phyloP scores from a whole-genome alignment of 1,140 invertebrate species.

The Drosophila eugracilis region DNA sequence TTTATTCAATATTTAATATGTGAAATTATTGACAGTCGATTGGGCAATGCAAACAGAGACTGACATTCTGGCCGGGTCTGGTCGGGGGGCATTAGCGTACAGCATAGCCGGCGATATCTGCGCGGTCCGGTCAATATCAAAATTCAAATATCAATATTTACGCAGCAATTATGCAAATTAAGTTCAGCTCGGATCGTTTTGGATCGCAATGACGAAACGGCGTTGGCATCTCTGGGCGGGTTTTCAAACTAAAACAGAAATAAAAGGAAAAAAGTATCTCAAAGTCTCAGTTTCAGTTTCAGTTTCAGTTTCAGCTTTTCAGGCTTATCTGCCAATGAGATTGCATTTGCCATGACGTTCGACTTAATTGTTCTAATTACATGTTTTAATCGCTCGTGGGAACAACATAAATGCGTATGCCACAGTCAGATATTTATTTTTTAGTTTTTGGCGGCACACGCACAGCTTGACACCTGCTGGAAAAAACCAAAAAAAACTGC shows the following conservation, averaged over 20 bases:
- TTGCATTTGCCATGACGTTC: conserved; percentile 51
- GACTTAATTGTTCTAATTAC: conserved; percentile 81
- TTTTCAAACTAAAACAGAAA: too few relatives aligned
- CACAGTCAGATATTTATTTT: conserved; percentile 6
- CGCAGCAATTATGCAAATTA: conserved; percentile 83
- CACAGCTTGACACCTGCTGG: conserved; percentile 78
- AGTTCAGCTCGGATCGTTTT: conserved; percentile 55
- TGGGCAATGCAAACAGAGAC: conserved; percentile 76
- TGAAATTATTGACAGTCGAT: conserved; percentile 82
- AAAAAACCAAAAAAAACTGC: conserved; percentile 3
- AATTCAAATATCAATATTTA: conserved; percentile 82
- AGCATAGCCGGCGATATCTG: conserved; percentile 28
- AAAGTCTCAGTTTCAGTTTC: not conserved
- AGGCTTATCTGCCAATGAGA: conserved; percentile 43
- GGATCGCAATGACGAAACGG: conserved; percentile 63
- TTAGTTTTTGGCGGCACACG: conserved; percentile 57
- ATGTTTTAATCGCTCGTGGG: conserved; percentile 70
- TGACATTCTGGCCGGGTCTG: conserved; percentile 43
- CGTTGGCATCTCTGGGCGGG: conserved; percentile 55
- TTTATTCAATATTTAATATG: conserved; percentile 83
- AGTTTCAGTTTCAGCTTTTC: not conserved
- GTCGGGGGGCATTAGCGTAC: conserved; percentile 41
- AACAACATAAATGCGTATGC: conserved; percentile 54
- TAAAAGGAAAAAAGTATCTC: conserved; percentile 22
- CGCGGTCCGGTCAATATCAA: conserved; percentile 72